Base-by-base conservation (phyloP, 2,113 vertebrate species). In the Rhea americana region DNA sequence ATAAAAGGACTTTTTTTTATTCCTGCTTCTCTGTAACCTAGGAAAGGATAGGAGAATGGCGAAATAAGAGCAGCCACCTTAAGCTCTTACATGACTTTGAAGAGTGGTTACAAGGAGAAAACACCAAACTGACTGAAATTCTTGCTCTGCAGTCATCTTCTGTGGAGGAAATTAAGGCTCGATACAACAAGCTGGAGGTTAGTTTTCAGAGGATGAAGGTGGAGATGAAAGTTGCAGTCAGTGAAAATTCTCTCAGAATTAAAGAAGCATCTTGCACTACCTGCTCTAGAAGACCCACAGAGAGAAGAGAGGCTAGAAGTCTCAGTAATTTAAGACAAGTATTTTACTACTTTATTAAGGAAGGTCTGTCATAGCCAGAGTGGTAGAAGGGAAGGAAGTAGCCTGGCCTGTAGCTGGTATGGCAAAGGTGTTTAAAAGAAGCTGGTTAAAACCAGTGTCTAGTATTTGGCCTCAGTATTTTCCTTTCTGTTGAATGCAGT, bases 21-120 rank as follows among this genome's bases (percentile, higher is more conserved):
- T 91, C 35, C n/a, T 65, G 9, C 66, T 90, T 17, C 74, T 77
- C 67, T 94, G 37, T 68, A 16, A 92, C 63, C 9, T 70, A 97
- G 95, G 72, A 82, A 45, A 71, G 50, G n/a, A 48, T 30, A 41
- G 35, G 48, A 85, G 43, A 62, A 83, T 92, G 70, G 11, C 85
- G 91, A 35, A 89, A 17, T 19, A 37, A 2, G 1, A 37, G 74
- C 80, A 81, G 1, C 7, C 93, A 88, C 55, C 18, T 93, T 62
- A 93, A 83, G 48, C 96, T 96, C 41, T 92, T 96, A 68, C 85
- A 56, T 1, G 74, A 97, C 93, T 99, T 99, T 76, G 97, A 99
- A 91, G 95, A 92, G 26, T 99, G 99, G 99, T 91, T 99, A 45
- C 93, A 77, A 93, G 95, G 35, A 76, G 97, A 99, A 93, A 98